Base-by-base conservation (phyloP, 2,113 vertebrate genomes). In the Cochlearius cochlearius region DNA sequence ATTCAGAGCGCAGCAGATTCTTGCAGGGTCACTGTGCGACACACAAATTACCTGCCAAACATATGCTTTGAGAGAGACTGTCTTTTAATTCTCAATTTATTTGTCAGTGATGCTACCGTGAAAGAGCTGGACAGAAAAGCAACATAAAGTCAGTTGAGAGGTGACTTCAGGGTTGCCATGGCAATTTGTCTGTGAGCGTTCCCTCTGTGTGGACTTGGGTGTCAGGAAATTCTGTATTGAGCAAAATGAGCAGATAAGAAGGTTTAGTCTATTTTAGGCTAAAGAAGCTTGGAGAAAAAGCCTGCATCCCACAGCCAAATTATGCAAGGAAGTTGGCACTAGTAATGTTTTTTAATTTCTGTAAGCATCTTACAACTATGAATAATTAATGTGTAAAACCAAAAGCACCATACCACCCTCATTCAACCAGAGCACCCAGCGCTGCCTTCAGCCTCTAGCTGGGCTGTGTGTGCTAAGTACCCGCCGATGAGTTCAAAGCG, bases 141-240 rank as follows among this genome's bases (percentile, higher is more conserved):
- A 95, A 60, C 78, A 96, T 45, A 72, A 93, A 96, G 72, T 93
- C 85, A 92, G 78, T 19, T 8, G 20, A 86, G 91, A 92, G 80
- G 81, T 43, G 72, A 94, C 78, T 96, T 89, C 47, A 72, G 36
- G n/a, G 94, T 96, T 98, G 93, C 93, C 96, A 97, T 96, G 93
- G 89, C 84, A 95, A 97, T 96, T 73, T 72, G 39, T 47, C 88
- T 74, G 60, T 78, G 86, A 92, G 50, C n/a, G 3, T 66, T 93
- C 49, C 49, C 34, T 86, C 56, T 38, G 53, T 12, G 22, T 68
- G 73, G 53, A 76, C 69, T 94, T 86, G 72, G 85, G 80, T 74
- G 52, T 86, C 77, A 69, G 80, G 69, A 85, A 88, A 86, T 75
- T 69, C 81, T 77, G 52, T 60, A 67, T 6, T 34, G 81, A 84